Evolutionary conservation across 2,888 invertebrate species (phyloP).

Genomic region (Cerastoderma edule): DNA sequence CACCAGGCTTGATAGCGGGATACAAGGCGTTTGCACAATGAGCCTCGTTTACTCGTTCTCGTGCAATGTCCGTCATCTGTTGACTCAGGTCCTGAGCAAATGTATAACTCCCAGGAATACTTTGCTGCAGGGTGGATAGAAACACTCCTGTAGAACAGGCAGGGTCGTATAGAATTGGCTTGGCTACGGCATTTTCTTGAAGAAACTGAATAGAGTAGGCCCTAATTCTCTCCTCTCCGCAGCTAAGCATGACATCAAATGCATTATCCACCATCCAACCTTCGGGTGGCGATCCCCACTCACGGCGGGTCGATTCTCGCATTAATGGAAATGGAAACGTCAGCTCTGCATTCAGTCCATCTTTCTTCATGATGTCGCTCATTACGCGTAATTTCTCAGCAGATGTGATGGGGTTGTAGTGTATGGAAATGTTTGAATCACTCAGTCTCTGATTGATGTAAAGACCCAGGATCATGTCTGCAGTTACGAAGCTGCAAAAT

Average conservation of each 20-base stretch:
- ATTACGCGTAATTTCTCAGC: slow-evolving; percentile 63
- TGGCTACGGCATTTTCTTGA: slow-evolving; percentile 31
- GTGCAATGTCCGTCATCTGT: slow-evolving; percentile 67
- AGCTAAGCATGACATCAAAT: slow-evolving; percentile 64
- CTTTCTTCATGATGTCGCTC: slow-evolving; percentile 44
- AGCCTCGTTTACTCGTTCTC: slow-evolving; percentile 66
- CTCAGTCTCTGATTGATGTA: slow-evolving; percentile 63
- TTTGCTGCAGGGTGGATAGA: slow-evolving; percentile 62
- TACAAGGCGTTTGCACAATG: slow-evolving; percentile 67
- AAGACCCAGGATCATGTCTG: slow-evolving; percentile 67
- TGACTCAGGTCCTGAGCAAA: slow-evolving; percentile 70
- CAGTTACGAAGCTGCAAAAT: slow-evolving; percentile 67
- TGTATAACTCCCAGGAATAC: slow-evolving; percentile 65
- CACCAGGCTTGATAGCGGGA: slow-evolving; percentile 61
- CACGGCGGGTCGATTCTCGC: slow-evolving; percentile 56
- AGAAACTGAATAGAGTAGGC: slow-evolving; percentile 63
- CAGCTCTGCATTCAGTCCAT: slow-evolving; percentile 49
- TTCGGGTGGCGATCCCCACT: slow-evolving; percentile 65
- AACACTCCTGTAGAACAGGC: slow-evolving; percentile 71
- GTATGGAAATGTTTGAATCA: slow-evolving; percentile 53
- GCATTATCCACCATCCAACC: slow-evolving; percentile 70
- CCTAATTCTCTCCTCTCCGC: slow-evolving; percentile 68
- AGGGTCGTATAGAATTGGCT: slow-evolving; percentile 64
- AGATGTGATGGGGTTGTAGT: slow-evolving; percentile 57
- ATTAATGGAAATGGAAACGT: slow-evolving; percentile 66